Conservation (phyloP, 2,888 invertebrate genomes). For the Hyles lineata region DNA sequence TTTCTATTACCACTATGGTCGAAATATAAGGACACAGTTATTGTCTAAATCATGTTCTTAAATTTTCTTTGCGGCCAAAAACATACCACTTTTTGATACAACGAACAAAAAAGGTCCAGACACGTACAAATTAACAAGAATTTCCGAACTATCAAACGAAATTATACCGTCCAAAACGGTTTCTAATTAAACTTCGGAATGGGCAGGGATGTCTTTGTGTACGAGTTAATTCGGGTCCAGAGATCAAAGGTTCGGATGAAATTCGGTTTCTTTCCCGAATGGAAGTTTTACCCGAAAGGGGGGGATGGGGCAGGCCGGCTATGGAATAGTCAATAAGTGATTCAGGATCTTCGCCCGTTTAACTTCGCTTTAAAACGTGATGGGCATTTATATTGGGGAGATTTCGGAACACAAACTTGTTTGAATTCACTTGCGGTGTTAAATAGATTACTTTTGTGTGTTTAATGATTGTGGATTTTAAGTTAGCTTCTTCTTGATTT, state of each 20-base stretch:
- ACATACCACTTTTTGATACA: constrained; percentile 8
- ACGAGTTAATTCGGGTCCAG: constrained; percentile 72
- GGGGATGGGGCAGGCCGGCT: constrained; percentile 53
- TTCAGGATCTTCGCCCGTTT: constrained; percentile 69
- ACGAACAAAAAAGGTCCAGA: constrained; percentile 41
- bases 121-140: constrained; percentile 48
- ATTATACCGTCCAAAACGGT: constrained; percentile 70
- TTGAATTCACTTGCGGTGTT: neutral
- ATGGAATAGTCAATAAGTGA: constrained; percentile 71
- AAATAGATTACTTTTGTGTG: constrained; percentile 10
- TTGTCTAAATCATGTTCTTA: neutral
- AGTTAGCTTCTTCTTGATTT: neutral
- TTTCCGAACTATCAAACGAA: constrained; percentile 62
- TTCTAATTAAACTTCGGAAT: constrained; percentile 79
- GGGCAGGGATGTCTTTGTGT: constrained; percentile 77
- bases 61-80: neutral
- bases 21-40: too few species aligned
- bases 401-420: neutral
- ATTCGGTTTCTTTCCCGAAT: constrained; percentile 71
- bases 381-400: constrained; percentile 48
- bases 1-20: too few species aligned
- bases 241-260: constrained; percentile 77
- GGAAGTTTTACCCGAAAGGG: constrained; percentile 65
- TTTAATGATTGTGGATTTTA: neutral
- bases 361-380: constrained; percentile 68